Evolutionary conservation across 2,797 vertebrate species (phyloP), one percentile per base, ranked within the genome.

Genomic region (Decapterus maruadsi): DNA sequence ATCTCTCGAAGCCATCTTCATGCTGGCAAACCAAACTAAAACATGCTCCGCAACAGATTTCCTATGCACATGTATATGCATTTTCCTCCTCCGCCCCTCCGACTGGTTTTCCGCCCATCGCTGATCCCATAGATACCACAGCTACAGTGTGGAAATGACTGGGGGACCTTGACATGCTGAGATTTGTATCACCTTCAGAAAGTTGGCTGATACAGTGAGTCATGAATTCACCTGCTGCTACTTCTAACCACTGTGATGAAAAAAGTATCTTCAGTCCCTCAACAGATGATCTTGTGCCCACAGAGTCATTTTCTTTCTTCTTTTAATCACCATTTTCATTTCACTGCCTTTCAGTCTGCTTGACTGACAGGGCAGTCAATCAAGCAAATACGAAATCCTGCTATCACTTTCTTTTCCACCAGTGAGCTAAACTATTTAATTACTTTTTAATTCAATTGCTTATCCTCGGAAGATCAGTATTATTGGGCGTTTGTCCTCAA

Each of bases 1-100:
- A 92, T 92, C 89, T 92, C 60, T 48, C 16, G 7, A 3, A 42
- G 29, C 8, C 62, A 87, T 87, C 85, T 86, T 75, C 31, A 82
- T 86, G 90, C 84, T 73, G 88, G 78, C 79, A 60, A 76, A 71
- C 31, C 71, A 88, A 76, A 81, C 29, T 1, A 72, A 82, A 84
- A 77, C 43, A 66, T 80, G 58, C 56, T 3, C 46, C 1, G 51
- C 1, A 2, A 56, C 60, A 76, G 31, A 65, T 77, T 83, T 50
- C 45, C 12, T 14, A 1, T 46, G 29, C 51, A 48, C n/a, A n/a
- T 19, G 22, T 34, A 50, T 6, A 0, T 63, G 61, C 4, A 42
- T 42, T 67, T 46, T 79, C 29, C 42, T 40, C 22, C n/a, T 58
- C n/a, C 31, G 66, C 46, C 17, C 16, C 14, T 6, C 4, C 38